These are phyloP conservation scores for Copidosoma floridanum DNA, from an alignment of 1,140 invertebrate genomes.

Conservation along the genomic window DNA sequence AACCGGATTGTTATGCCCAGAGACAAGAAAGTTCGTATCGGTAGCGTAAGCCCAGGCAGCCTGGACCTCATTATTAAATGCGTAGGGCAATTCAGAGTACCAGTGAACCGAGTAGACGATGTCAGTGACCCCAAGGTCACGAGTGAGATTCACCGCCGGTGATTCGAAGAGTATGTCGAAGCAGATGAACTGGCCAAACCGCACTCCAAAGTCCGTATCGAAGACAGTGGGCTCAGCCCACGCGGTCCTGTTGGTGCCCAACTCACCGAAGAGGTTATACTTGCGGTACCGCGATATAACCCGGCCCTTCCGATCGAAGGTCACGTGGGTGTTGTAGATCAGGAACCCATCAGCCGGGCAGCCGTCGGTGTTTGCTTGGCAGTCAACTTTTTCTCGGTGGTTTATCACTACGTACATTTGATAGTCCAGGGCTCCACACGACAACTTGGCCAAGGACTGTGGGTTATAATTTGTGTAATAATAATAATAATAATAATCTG, in stretches of 20 bases:
- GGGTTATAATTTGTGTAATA: too few relatives aligned
- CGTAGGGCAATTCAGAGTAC: conserved; percentile 71
- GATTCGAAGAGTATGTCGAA: conserved; percentile 72
- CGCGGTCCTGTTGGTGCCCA: conserved; percentile 54
- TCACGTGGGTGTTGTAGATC: conserved; percentile 75
- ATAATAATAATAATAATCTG: background rate
- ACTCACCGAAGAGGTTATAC: conserved; percentile 66
- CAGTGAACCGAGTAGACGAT: conserved; percentile 72
- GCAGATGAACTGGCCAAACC: conserved; percentile 74
- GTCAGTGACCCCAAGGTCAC: conserved; percentile 61
- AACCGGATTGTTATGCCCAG: conserved; percentile 57
- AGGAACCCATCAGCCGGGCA: conserved; percentile 48
- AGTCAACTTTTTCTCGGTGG: conserved; percentile 64
- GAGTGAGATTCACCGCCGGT: conserved; percentile 61
- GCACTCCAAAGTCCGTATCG: conserved; percentile 77
- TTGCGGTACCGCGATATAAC: conserved; percentile 73
- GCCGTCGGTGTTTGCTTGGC: conserved; percentile 43
- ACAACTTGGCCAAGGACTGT: too few relatives aligned
- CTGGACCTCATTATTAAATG: conserved; percentile 64
- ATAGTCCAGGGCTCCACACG: conserved; percentile 59
- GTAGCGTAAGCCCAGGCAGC: conserved; percentile 58
- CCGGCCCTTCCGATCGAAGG: conserved; percentile 66
- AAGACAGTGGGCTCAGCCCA: conserved; percentile 58
- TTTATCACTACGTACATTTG: conserved; percentile 71
- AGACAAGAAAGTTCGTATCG: conserved; percentile 60